Percentiles rank a stretch among this genome's conserved stretches.
phyloP scores from a whole-genome alignment of 1,140 invertebrate genomes.

The Psix sp. region DNA sequence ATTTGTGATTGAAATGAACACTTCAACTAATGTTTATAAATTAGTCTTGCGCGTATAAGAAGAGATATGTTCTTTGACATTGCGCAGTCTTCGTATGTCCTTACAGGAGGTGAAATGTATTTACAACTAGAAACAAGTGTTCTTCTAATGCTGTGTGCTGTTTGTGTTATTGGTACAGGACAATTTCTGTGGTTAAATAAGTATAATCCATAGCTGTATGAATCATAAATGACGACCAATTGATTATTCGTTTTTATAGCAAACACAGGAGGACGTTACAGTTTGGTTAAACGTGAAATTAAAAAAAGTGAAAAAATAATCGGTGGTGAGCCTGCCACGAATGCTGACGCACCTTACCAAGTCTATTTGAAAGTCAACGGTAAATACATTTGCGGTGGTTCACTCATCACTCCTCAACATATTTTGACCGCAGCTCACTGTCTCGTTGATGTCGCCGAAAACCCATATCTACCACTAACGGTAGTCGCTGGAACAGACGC shows the following conservation, averaged over 20 bases:
- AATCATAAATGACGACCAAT: not conserved
- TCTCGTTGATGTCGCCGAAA: conserved; percentile 3
- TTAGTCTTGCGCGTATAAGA: conserved; percentile 15
- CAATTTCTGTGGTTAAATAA: not conserved
- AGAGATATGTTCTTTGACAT: conserved; percentile 6
- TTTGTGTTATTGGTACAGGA: conserved; percentile 11
- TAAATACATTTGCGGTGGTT: conserved; percentile 16
- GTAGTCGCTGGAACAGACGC: conserved; percentile 23
- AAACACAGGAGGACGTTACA: not conserved
- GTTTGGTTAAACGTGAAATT: not conserved
- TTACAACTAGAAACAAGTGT: conserved; percentile 4
- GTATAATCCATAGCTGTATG: too few relatives aligned
- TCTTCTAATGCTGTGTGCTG: not conserved
- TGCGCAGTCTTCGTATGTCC: not conserved
- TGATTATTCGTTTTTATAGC: too few relatives aligned
- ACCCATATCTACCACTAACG: conserved; percentile 25
- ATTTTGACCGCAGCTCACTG: conserved; percentile 35
- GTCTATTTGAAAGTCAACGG: conserved; percentile 15
- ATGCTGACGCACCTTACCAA: conserved; percentile 30
- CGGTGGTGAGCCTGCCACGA: not conserved
- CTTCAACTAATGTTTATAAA: conserved; percentile 7
- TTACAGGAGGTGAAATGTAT: conserved; percentile 17
- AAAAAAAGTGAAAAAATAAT: conserved; percentile 22
- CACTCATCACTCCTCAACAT: conserved; percentile 17
- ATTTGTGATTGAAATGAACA: conserved; percentile 24